Base-by-base conservation (phyloP, 2,888 invertebrate genomes). In the Dione vanillae region DNA sequence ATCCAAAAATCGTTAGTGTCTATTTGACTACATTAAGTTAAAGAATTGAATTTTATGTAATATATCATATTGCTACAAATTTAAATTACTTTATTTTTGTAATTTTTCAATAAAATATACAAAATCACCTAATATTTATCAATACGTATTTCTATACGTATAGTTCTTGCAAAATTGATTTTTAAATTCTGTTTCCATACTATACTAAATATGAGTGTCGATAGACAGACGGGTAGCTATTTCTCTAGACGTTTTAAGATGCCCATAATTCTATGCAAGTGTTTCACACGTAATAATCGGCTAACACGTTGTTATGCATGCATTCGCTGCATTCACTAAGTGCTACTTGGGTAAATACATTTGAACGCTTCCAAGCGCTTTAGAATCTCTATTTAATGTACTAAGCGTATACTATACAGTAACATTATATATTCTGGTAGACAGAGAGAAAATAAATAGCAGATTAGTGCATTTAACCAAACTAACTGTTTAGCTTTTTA, bases 201-300 rank as follows among this genome's bases (percentile, higher is more conserved):
- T 77, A 41, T 35, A 0, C n/a, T 20, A 78, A 12, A 82, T 6
- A 52, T 67, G 78, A 77, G 77, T 80, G 80, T 79, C 82, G 80
- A 90, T 85, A 85, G 84, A 85, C 81, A 83, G 79, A 77, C 77
- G 83, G 84, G 84, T 64, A 49, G 27, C 61, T 80, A 82, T 83
- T 83, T 80, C 83, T 79, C 79, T 80, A 84, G 81, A 80, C 80
- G 81, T 82, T 85, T 86, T 86, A 86, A 89, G 90, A 87, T 82
- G 84, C 79, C 80, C 85, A 83, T 91, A 90, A 89, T 85, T 87
- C 85, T 79, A 76, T 79, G 77, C 80, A 78, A 87, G 87, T 87
- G 87, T 87, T 89, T 86, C 85, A 84, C 88, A 87, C 86, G 81
- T 84, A 85, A 85, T 90, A 90, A 90, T 90, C 88, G 82, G 82